Evolutionary conservation across 1,140 invertebrate species (phyloP), one percentile per base, ranked within the genome.

Genomic region (Lordiphosa clarofinis): DNA sequence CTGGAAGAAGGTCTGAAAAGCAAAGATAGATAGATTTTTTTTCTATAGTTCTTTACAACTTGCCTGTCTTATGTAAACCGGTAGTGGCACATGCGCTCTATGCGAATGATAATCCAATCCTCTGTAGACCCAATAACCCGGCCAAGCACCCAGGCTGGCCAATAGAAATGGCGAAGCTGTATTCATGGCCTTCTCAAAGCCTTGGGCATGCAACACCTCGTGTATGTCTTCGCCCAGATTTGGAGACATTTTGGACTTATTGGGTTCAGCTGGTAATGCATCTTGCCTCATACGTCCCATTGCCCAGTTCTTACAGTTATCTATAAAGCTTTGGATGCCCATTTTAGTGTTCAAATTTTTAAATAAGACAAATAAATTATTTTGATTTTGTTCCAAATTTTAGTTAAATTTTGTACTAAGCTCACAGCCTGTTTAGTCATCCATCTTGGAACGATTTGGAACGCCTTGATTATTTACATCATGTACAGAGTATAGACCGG

Each of bases 21-120:
- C 28, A 49, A 12, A 21, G 1, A 4, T 7, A 24, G 3, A 9
- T 11, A 2, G 35, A 12, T 5, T 4, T 36, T 24, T 5, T 7
- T 13, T 8, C 19, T 8, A 2, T 5, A 8, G 1, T 8, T 31
- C 28, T 31, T 31, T 5, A 8, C 1, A 0, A 33, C 40, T 50
- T 36, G 10, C 82, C 78, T 86, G 79, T 56, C 69, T 65, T 10
- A 87, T 87, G 21, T 87, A 87, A 6, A 76, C 55, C 12, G 63
- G 60, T 40, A 87, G 11, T 1, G 78, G 75, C 3, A 79, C 56
- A 43, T 76, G 58, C 0, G 74, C 57, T 3, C 78, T 37, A 12
- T 74, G 66, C 5, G 63, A 43, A 12, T 84, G 81, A 49, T 87
- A 86, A 12, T 86, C 82, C 5, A 87, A 39, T 13, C 69, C 82